phyloP scores from a whole-genome alignment of 2,797 vertebrate species.

The Glyptemys insculpta region DNA sequence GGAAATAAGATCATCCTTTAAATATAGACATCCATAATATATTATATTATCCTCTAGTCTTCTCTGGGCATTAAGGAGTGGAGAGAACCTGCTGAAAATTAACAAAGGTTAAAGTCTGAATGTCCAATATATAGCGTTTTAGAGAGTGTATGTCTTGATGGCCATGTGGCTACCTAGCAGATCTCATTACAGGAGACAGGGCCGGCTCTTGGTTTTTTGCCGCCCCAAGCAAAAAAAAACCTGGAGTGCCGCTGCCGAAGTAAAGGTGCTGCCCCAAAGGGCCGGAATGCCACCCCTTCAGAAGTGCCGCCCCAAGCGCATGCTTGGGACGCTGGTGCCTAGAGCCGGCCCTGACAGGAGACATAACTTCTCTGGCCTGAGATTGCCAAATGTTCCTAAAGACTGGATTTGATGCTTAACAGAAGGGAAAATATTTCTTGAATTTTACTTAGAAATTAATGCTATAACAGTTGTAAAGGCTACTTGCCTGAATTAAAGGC shows the following conservation, averaged over 20 bases:
- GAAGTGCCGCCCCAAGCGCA: too few relatives aligned
- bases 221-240: too few relatives aligned
- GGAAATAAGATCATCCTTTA: slow-evolving; percentile 24
- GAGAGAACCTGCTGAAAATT: slow-evolving; percentile 2
- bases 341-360: background rate
- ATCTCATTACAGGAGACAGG: background rate
- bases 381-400: background rate
- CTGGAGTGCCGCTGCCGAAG: too few relatives aligned
- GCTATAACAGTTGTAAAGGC: rapidly evolving
- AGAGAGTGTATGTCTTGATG: background rate
- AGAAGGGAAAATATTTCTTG: background rate
- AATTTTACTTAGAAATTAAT: rapidly evolving
- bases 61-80: background rate
- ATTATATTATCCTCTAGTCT: background rate
- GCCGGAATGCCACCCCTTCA: too few relatives aligned
- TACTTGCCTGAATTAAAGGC: background rate
- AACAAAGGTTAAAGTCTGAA: background rate
- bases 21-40: background rate
- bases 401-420: background rate
- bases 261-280: too few relatives aligned
- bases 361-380: background rate
- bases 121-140: background rate
- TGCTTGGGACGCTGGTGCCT: too few relatives aligned
- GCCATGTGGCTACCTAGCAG: background rate
- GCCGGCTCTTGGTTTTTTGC: too few relatives aligned